These are phyloP conservation scores for Arizona elegans DNA, from an alignment of 2,113 vertebrate genomes.

Conservation along the genomic window DNA sequence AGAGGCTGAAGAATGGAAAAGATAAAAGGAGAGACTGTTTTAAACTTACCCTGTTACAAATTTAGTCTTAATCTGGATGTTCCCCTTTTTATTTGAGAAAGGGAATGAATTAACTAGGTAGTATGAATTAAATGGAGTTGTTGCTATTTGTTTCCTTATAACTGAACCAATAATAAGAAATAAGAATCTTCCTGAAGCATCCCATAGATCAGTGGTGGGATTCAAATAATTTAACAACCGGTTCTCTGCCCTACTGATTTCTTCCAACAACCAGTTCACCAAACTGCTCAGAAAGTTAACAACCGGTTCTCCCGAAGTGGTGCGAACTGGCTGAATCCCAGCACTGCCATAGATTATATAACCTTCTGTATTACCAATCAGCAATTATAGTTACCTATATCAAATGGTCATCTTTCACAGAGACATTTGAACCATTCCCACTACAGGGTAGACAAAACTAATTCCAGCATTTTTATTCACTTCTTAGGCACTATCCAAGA, in stretches of 20 bases:
- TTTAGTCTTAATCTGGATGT: neutral
- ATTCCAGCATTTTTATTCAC: neutral
- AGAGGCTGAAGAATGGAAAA: neutral
- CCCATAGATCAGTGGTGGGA: neutral
- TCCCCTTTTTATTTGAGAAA: neutral
- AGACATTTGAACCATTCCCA: neutral
- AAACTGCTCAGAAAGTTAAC: no score
- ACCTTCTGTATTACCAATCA: no score
- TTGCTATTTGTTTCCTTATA: neutral
- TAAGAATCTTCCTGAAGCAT: neutral
- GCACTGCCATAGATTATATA: neutral
- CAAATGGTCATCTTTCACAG: neutral
- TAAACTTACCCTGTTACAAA: no score
- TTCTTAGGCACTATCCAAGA: neutral
- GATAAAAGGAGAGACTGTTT: no score
- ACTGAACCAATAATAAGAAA: neutral
- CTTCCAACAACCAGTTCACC: no score
- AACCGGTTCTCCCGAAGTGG: no score
- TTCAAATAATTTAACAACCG: no score
- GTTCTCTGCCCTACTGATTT: no score
- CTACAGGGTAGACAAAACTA: neutral
- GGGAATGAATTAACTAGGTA: no score
- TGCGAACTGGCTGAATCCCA: no score
- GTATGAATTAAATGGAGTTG: neutral
- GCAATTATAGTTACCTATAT: no score